phyloP scores from a whole-genome alignment of 30 jellyfish, hydroid and myxozoan genomes.

The Pseudorhiza aurosa region DNA sequence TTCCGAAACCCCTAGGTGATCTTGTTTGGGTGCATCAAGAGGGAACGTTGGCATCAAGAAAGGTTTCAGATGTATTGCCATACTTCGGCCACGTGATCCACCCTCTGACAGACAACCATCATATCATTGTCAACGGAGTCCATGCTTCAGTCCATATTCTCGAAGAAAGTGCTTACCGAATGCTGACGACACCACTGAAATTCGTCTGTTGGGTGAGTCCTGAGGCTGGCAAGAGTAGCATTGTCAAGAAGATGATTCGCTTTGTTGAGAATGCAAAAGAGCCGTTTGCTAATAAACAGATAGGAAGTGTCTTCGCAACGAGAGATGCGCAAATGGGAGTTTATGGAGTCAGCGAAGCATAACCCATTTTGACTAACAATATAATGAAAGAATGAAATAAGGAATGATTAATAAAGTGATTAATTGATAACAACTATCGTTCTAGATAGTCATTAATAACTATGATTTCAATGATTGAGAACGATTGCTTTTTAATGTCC shows the following conservation, averaged over 20 bases:
- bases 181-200: constrained; percentile 49
- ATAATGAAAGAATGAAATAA: too few species aligned
- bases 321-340: constrained; percentile 42
- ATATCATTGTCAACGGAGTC: constrained; percentile 53
- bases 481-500: too few species aligned
- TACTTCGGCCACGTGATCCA: constrained; percentile 31
- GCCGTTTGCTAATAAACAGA: constrained; percentile 25
- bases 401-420: too few species aligned
- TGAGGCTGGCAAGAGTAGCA: constrained; percentile 38
- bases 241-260: constrained; percentile 51
- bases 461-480: too few species aligned
- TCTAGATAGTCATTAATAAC: too few species aligned
- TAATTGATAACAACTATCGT: too few species aligned
- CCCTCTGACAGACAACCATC: constrained; percentile 67
- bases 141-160: constrained; percentile 66
- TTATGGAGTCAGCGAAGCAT: constrained; percentile 25
- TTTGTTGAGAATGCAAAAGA: constrained; percentile 48
- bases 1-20: too few species aligned
- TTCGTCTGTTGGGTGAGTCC: constrained; percentile 49
- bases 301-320: constrained; percentile 22
- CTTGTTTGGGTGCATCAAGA: constrained; percentile 28
- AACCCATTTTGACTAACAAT: too few species aligned
- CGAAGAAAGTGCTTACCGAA: constrained; percentile 42
- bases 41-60: constrained; percentile 3
- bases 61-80: constrained; percentile 27